These are phyloP conservation scores for Opisthograptis luteolata DNA, from an alignment of 2,888 invertebrate genomes.

Conservation along the genomic window DNA sequence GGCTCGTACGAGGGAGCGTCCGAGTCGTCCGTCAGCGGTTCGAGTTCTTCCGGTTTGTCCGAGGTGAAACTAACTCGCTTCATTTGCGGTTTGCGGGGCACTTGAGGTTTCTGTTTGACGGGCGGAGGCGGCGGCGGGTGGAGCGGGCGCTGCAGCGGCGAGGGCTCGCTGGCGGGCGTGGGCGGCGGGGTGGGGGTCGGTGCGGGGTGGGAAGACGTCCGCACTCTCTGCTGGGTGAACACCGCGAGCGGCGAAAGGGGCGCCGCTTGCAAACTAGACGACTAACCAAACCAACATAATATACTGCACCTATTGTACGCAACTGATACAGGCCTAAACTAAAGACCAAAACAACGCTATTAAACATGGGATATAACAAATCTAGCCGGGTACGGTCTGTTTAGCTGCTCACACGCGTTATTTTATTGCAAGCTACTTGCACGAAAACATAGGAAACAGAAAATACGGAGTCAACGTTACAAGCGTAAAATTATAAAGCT, in stretches of 20 bases:
- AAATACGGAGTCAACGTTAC: slow-evolving; percentile 39
- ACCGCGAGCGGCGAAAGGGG: slow-evolving; percentile 69
- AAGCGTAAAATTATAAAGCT: slow-evolving; percentile 49
- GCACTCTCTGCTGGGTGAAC: slow-evolving; percentile 64
- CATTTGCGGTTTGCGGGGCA: slow-evolving; percentile 76
- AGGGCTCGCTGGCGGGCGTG: slow-evolving; percentile 44
- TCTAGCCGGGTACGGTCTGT: slow-evolving; percentile 30
- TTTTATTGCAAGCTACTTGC: slow-evolving; percentile 68
- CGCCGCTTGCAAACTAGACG: slow-evolving; percentile 71
- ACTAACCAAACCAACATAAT: slow-evolving; percentile 80
- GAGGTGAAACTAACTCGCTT: slow-evolving; percentile 82
- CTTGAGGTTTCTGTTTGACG: slow-evolving; percentile 73
- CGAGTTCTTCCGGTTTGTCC: slow-evolving; percentile 57
- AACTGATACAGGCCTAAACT: slow-evolving; percentile 48
- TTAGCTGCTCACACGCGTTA: slow-evolving; percentile 40
- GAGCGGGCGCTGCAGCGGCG: slow-evolving; percentile 49
- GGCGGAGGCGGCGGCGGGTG: slow-evolving; percentile 63
- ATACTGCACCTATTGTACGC: slow-evolving; percentile 59
- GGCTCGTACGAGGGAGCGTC: slow-evolving; percentile 50
- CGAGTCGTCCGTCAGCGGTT: slow-evolving; percentile 53
- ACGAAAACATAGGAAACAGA: slow-evolving; percentile 64
- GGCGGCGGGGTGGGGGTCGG: slow-evolving; percentile 52
- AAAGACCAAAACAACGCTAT: slow-evolving; percentile 57
- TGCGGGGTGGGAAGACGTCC: slow-evolving; percentile 51
- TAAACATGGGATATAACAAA: slow-evolving; percentile 38